These are phyloP conservation scores for Rostratula benghalensis DNA, from an alignment of 2,113 vertebrate genomes.

Conservation along the genomic window DNA sequence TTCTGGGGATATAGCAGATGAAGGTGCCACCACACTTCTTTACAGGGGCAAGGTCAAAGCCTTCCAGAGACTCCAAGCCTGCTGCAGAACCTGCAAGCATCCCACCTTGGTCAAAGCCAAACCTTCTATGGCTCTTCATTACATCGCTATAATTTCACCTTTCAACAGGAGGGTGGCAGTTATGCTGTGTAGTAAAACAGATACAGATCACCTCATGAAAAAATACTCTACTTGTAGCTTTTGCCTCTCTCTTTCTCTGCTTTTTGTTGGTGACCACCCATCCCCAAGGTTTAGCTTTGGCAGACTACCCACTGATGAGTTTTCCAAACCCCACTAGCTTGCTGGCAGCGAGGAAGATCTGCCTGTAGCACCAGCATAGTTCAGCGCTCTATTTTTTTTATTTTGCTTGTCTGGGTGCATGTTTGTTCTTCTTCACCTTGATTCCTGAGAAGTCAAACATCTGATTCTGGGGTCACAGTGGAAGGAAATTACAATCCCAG, in stretches of 20 bases:
- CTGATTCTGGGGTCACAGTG: slow-evolving; percentile 74
- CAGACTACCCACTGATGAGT: slow-evolving; percentile 79
- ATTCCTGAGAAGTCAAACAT: slow-evolving; percentile 77
- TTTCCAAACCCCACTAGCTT: slow-evolving; percentile 78
- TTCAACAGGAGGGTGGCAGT: slow-evolving; percentile 61
- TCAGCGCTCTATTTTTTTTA: neutral
- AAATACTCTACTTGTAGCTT: slow-evolving; percentile 70
- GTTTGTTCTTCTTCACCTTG: slow-evolving; percentile 84
- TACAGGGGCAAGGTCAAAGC: neutral
- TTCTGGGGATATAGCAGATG: too few relatives aligned
- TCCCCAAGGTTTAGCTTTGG: slow-evolving; percentile 53
- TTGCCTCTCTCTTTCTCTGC: neutral
- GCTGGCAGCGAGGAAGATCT: slow-evolving; percentile 40
- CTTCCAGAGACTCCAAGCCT: accelerated
- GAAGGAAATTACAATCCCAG: slow-evolving; percentile 83
- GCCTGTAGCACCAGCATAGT: neutral
- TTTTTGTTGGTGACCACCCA: slow-evolving; percentile 79
- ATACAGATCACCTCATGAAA: slow-evolving; percentile 70
- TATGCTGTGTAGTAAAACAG: slow-evolving; percentile 36
- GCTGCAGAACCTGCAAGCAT: neutral
- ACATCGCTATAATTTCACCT: slow-evolving; percentile 55
- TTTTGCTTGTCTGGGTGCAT: neutral
- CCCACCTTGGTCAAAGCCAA: accelerated
- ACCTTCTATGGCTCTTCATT: neutral
- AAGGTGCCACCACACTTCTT: accelerated